Evolutionary conservation across 2,113 vertebrate species (phyloP).

Genomic region (Chauna torquata): DNA sequence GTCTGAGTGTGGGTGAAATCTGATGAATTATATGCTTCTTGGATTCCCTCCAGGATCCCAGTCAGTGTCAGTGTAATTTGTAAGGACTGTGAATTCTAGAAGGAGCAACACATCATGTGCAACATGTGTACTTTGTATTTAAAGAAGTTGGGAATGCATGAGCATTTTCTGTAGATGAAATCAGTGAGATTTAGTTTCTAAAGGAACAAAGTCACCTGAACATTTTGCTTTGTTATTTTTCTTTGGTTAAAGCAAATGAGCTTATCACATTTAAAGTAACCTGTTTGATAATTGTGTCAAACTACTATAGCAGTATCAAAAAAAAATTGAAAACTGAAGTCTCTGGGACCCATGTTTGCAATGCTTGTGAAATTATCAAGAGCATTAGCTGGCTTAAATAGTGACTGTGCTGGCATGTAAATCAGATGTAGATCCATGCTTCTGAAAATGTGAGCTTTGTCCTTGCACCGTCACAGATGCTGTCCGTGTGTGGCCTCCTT

Average conservation of each 20-base stretch:
- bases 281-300: not conserved
- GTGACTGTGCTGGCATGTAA: not conserved
- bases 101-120: conserved; percentile 22
- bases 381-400: not conserved
- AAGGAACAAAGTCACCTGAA: conserved; percentile 4
- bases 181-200: conserved; percentile 42
- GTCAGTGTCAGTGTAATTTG: conserved; percentile 26
- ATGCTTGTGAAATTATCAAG: not conserved
- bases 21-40: conserved; percentile 61
- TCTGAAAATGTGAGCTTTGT: not conserved
- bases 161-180: conserved; percentile 47
- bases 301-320: not conserved
- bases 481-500: accelerated
- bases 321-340: not conserved
- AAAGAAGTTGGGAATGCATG: not conserved
- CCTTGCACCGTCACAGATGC: not conserved
- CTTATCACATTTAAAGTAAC: not conserved
- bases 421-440: not conserved
- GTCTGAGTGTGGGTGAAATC: conserved; percentile 59
- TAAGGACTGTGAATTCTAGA: not conserved
- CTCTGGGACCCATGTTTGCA: not conserved
- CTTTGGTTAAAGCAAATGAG: not conserved
- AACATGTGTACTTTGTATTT: not conserved
- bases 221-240: not conserved
- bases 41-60: conserved; percentile 26